These are phyloP conservation scores for Eupithecia exiguata DNA, from an alignment of 2,888 invertebrate genomes.

Conservation along the genomic window DNA sequence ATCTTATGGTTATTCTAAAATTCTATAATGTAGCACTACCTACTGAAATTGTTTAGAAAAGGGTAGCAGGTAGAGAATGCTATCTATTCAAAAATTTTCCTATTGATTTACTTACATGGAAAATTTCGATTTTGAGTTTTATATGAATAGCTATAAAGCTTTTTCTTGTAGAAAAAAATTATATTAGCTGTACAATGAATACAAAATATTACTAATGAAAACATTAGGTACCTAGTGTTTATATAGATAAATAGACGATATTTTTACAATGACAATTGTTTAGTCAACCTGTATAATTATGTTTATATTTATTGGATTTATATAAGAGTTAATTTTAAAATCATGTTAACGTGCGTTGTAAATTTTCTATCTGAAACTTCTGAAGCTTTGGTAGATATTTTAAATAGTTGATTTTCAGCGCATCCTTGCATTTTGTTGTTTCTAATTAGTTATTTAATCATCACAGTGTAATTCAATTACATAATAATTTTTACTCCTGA, in stretches of 20 bases:
- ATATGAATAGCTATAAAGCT: background rate
- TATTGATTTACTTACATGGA: background rate
- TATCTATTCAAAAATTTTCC: too few species aligned
- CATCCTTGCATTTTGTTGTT: slow-evolving; percentile 17
- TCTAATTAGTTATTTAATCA: slow-evolving; percentile 17
- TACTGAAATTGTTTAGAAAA: too few species aligned
- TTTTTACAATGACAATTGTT: slow-evolving; percentile 15
- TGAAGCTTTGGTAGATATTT: background rate
- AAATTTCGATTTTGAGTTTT: background rate
- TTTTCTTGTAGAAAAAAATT: background rate
- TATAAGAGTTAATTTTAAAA: slow-evolving; percentile 15
- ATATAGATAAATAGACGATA: background rate
- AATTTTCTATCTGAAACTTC: slow-evolving; percentile 13
- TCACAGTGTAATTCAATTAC: slow-evolving; percentile 36
- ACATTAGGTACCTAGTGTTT: background rate
- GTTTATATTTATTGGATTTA: slow-evolving; percentile 22
- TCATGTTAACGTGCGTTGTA: slow-evolving; percentile 10
- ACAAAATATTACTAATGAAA: background rate
- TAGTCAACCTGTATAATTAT: slow-evolving; percentile 21
- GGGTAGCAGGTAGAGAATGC: too few species aligned
- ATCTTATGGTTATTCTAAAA: too few species aligned
- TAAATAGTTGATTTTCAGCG: slow-evolving; percentile 10
- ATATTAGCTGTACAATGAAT: background rate
- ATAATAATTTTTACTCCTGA: slow-evolving; percentile 31
- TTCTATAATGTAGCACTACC: too few species aligned